Evolutionary conservation across 2,113 vertebrate species (phyloP).

Genomic region (Pelmatolapia mariae): DNA sequence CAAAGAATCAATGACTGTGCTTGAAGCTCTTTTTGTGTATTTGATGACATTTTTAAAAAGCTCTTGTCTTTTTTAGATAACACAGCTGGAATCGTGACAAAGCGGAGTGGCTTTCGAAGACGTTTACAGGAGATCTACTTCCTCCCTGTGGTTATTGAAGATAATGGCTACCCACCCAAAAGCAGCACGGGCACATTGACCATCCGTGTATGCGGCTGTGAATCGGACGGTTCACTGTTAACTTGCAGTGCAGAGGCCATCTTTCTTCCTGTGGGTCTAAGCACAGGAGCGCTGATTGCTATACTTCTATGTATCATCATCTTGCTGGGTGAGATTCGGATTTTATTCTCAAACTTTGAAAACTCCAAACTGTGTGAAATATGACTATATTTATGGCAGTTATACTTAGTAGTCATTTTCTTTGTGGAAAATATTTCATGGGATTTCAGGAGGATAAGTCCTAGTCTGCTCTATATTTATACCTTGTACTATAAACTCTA

Average conservation of each 20-base stretch:
- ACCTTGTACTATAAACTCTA: not conserved
- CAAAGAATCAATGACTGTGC: not conserved
- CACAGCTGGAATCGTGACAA: conserved; percentile 89
- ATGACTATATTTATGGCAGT: not conserved
- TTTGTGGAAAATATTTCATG: not conserved
- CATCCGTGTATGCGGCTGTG: conserved; percentile 91
- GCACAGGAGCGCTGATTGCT: conserved; percentile 92
- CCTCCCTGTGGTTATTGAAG: conserved; percentile 87
- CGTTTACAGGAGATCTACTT: conserved; percentile 87
- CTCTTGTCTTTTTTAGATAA: conserved; percentile 76
- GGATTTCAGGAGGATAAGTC: not conserved
- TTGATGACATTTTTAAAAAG: not conserved
- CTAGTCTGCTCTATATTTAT: not conserved
- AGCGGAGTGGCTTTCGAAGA: conserved; percentile 84
- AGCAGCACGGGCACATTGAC: conserved; percentile 95
- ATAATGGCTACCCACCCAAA: conserved; percentile 89
- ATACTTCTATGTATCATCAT: conserved; percentile 93
- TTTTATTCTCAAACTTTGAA: not conserved
- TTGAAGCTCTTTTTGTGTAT: not conserved
- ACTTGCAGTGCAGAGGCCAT: conserved; percentile 94
- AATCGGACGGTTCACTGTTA: conserved; percentile 84
- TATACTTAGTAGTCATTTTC: not conserved
- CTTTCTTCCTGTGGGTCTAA: conserved; percentile 94
- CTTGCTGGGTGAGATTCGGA: conserved; percentile 82
- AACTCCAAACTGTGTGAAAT: not conserved